Evolutionary conservation across 2,797 vertebrate genomes (phyloP).

Genomic region (Chelmon rostratus): DNA sequence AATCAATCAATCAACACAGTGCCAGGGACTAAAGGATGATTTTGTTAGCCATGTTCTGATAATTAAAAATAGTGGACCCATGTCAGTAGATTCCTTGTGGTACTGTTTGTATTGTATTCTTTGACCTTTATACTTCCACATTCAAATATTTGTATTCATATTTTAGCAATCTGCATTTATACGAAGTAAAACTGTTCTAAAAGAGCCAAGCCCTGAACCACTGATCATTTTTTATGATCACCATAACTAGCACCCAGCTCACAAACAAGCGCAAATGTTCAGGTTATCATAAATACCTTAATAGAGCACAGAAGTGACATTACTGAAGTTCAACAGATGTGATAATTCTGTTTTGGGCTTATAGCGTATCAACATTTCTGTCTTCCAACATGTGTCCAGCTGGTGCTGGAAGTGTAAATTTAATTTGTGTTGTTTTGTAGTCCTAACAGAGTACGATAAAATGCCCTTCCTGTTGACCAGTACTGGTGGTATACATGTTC

Average conservation of each 20-base stretch:
- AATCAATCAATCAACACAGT: not conserved
- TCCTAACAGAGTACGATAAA: not conserved
- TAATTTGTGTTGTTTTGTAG: not conserved
- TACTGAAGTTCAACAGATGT: not conserved
- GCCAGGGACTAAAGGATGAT: not conserved
- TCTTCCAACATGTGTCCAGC: not conserved
- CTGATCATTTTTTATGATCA: not conserved
- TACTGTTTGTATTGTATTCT: too few relatives aligned
- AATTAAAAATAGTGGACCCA: not conserved
- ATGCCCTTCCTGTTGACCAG: not conserved
- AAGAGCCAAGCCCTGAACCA: not conserved
- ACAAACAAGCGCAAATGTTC: not conserved
- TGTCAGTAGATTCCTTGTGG: not conserved
- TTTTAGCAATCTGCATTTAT: not conserved
- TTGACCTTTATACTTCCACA: not conserved
- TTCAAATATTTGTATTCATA: not conserved
- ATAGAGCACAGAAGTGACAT: not conserved
- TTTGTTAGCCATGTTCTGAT: not conserved
- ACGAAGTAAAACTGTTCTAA: not conserved
- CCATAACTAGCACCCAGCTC: not conserved
- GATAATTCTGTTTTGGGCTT: not conserved
- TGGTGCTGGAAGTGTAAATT: not conserved
- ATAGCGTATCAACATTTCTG: not conserved
- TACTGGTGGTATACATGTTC: not conserved
- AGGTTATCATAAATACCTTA: not conserved